Evolutionary conservation across 2,888 invertebrate genomes (phyloP).

Genomic region (Mythimna ferrago): DNA sequence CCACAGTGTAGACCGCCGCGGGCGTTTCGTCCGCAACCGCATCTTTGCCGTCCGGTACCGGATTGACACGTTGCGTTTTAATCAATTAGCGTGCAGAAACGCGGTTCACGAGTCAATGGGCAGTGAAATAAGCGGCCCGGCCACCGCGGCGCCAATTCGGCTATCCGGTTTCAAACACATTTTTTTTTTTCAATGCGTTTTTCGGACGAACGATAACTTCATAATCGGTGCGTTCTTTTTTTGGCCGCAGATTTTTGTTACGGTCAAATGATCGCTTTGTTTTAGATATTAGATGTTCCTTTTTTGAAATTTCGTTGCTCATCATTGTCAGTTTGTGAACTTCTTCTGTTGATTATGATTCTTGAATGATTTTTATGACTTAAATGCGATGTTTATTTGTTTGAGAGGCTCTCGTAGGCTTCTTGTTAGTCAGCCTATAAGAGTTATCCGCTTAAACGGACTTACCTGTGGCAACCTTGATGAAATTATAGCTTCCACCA

Average conservation of each 20-base stretch:
- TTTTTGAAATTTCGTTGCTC: conserved; percentile 41
- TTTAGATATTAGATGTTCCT: conserved; percentile 61
- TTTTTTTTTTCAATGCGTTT: conserved; percentile 72
- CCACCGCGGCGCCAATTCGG: conserved; percentile 82
- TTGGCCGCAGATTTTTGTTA: conserved; percentile 59
- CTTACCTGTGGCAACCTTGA: too few relatives aligned
- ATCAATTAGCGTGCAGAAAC: conserved; percentile 88
- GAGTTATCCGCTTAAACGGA: too few relatives aligned
- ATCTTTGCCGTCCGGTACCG: conserved; percentile 74
- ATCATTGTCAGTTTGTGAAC: conserved; percentile 29
- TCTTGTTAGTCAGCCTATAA: too few relatives aligned
- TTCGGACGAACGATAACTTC: conserved; percentile 73
- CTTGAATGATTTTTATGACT: conserved; percentile 2
- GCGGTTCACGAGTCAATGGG: conserved; percentile 84
- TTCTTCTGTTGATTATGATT: background rate
- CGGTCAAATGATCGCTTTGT: conserved; percentile 65
- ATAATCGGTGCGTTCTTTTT: conserved; percentile 76
- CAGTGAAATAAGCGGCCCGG: conserved; percentile 87
- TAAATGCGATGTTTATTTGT: background rate
- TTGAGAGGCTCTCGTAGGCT: too few relatives aligned
- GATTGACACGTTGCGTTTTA: conserved; percentile 89
- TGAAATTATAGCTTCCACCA: too few relatives aligned
- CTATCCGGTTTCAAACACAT: conserved; percentile 84
- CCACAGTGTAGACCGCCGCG: conserved; percentile 68
- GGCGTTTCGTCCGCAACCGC: conserved; percentile 69